A percentile compares a stretch with the other conserved stretches of the same genome.
These are phyloP conservation scores for Papilio glaucus DNA, from an alignment of 1,140 invertebrate species.

Conservation along the genomic window DNA sequence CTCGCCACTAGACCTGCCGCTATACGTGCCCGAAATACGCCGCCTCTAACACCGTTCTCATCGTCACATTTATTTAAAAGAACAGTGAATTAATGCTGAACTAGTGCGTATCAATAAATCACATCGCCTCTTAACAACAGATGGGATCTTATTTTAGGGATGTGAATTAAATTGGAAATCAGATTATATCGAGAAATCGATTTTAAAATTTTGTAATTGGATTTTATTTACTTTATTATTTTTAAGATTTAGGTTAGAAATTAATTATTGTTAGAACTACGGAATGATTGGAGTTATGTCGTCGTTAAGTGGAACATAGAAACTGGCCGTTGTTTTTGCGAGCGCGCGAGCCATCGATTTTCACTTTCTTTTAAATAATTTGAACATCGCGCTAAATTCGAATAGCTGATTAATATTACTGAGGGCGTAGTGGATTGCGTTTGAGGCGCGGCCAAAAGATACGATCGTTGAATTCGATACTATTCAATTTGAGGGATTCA, in stretches of 20 bases:
- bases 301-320: constrained; percentile 7
- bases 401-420: constrained; percentile 55
- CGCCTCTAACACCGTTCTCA: background rate
- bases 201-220: no score
- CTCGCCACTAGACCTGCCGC: constrained; percentile 43
- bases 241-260: no score
- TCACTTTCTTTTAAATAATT: constrained; percentile 77
- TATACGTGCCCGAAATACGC: constrained; percentile 24
- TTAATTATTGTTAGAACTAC: background rate
- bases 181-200: no score
- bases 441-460: constrained; percentile 47
- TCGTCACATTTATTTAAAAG: background rate
- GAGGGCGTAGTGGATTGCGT: constrained; percentile 20
- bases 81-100: background rate
- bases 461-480: constrained; percentile 44
- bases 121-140: no score
- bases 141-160: no score
- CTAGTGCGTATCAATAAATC: background rate
- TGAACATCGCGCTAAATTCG: constrained; percentile 59
- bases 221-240: no score
- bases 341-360: constrained; percentile 61
- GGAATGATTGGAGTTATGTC: background rate
- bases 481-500: constrained; percentile 32
- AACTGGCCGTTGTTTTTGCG: constrained; percentile 47
- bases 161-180: no score